A percentile compares a stretch with the other conserved stretches of the same genome.
Evolutionary conservation across 2,113 vertebrate genomes (phyloP).

Genomic region (Equus quagga): DNA sequence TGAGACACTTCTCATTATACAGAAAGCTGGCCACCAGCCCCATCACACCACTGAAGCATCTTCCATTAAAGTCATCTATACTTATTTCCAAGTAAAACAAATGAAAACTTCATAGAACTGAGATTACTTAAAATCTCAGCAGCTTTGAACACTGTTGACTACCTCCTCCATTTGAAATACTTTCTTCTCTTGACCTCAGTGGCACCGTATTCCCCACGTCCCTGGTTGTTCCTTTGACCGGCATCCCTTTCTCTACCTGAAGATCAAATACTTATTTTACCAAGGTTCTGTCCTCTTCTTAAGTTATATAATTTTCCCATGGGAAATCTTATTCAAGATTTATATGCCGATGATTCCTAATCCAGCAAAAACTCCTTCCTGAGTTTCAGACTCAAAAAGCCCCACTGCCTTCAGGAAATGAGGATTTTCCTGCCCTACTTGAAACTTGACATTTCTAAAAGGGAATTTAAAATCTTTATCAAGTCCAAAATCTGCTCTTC

Average conservation of each 20-base stretch:
- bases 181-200: conserved; percentile 31
- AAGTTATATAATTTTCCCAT: neutral
- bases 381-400: conserved; percentile 23
- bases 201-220: neutral
- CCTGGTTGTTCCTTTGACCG: neutral
- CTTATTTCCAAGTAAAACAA: neutral
- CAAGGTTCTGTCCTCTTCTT: conserved; percentile 11
- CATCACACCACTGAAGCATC: neutral
- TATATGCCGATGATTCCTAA: conserved; percentile 37
- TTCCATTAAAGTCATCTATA: neutral
- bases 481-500: neutral
- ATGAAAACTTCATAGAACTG: conserved; percentile 6
- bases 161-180: neutral
- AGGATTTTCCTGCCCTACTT: conserved; percentile 1
- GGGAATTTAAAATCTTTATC: conserved; percentile 38
- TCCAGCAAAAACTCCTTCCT: conserved; percentile 32
- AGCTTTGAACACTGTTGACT: neutral
- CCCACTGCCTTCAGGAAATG: neutral
- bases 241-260: conserved; percentile 2
- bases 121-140: conserved; percentile 34
- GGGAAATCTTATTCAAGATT: neutral
- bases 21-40: neutral
- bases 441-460: neutral
- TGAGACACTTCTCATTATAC: neutral
- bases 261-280: conserved; percentile 59